Percentiles rank a stretch among this genome's conserved stretches.
phyloP scores from a whole-genome alignment of 2,113 vertebrate species.

The Egretta garzetta region DNA sequence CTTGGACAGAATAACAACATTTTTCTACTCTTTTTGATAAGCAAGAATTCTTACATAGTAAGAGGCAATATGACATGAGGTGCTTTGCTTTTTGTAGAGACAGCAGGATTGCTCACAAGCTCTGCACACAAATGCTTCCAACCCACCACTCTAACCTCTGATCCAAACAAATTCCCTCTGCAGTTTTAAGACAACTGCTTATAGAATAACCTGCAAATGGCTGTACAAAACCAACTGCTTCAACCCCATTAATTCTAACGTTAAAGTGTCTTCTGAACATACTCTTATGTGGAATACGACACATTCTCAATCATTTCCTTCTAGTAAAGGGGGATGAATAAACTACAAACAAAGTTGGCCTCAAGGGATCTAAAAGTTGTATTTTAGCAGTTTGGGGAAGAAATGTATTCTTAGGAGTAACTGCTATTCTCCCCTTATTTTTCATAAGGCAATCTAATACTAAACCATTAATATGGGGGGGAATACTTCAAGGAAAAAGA shows the following conservation, averaged over 20 bases:
- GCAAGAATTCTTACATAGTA: neutral
- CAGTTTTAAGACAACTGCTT: neutral
- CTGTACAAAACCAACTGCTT: neutral
- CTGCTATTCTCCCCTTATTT: neutral
- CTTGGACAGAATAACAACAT: neutral
- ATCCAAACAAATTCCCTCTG: neutral
- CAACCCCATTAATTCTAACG: fast-evolving
- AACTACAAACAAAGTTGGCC: neutral
- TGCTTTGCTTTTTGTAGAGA: neutral
- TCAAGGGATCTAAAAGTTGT: neutral
- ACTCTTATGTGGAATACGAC: neutral
- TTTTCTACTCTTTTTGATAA: neutral
- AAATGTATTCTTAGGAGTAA: neutral
- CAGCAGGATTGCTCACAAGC: neutral
- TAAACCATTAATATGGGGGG: neutral
- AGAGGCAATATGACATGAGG: neutral
- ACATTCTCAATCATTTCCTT: neutral
- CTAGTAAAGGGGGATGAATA: neutral
- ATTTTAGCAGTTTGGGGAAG: neutral
- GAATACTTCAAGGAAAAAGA: neutral
- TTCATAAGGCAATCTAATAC: neutral
- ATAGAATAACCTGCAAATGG: neutral
- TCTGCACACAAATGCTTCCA: neutral
- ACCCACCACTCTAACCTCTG: neutral
- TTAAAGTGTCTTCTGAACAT: neutral